Evolutionary conservation across 2,113 vertebrate genomes (phyloP).

Genomic region (Benitochromis conjunctus): DNA sequence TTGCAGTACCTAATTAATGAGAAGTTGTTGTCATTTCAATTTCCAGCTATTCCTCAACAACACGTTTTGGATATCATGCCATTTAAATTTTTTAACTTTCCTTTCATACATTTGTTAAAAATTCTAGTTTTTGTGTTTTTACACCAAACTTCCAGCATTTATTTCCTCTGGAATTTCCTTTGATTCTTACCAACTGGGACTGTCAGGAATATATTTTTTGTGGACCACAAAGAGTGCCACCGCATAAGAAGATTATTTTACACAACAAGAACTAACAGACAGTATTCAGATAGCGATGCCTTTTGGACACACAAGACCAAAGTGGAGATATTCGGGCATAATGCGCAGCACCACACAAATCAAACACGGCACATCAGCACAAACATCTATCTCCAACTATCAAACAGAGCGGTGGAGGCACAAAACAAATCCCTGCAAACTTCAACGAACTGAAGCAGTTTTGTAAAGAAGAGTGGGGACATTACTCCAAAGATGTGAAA

Average conservation of each 20-base stretch:
- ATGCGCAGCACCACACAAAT: neutral
- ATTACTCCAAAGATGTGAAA: neutral
- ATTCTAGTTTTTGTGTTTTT: neutral
- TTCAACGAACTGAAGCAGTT: neutral
- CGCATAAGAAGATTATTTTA: neutral
- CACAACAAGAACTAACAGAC: neutral
- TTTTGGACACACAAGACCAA: neutral
- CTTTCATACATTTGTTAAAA: neutral
- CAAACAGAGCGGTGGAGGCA: neutral
- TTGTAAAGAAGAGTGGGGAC: neutral
- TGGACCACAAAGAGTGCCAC: neutral
- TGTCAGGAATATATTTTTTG: neutral
- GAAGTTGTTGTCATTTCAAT: neutral
- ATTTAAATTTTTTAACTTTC: neutral
- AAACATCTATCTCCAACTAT: neutral
- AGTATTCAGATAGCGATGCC: neutral
- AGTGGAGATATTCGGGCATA: neutral
- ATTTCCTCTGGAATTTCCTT: neutral
- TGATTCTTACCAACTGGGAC: neutral
- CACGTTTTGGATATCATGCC: neutral
- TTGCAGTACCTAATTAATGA: neutral
- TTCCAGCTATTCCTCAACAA: neutral
- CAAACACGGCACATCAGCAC: neutral
- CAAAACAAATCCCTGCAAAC: neutral
- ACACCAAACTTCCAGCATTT: neutral